Base-by-base conservation (phyloP, 2,113 vertebrate genomes). In the Triplophysa rosa region DNA sequence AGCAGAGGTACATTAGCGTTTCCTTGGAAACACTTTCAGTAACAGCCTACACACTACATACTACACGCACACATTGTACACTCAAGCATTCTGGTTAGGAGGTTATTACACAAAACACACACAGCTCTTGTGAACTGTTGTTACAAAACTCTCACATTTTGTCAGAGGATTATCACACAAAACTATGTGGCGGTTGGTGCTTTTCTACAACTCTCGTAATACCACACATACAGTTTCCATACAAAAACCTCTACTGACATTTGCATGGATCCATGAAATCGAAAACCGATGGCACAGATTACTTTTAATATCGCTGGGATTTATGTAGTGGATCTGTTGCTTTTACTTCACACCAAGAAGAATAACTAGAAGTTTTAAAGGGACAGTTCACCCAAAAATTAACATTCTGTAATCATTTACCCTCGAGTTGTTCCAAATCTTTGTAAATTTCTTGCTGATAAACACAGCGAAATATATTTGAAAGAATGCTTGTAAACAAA, bases 1-100 rank as follows among this genome's bases (percentile, higher is more conserved):
- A 81, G 93, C 93, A 2, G 93, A 94, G 93, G 93, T 94, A 88
- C 79, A 61, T 80, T 49, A 77, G 84, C 52, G 76, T 82, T 82
- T 85, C 84, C 82, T 66, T 85, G 88, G 89, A 87, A 88, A 88
- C 87, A 19, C 17, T 86, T 73, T 81, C 78, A 67, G 62, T 45
- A 52, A 33, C 47, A 68, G 64, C 82, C 45, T 74, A 81, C 78
- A 82, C 83, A 68, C 66, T 73, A 66, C 76, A 81, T 58, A 33
- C 66, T 12, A 62, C 75, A 68, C 52, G 33, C 67, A 65, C 52
- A 40, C 37, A 58, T 23, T 67, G 23, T 19, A 26, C 29, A 71
- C 61, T 78, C 37, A 54, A 40, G 67, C 42, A 77, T 77, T 74
- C 14, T 70, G 78, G 61, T 80, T 67, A 23, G 42, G 45, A 62